Conservation (phyloP, 1,140 invertebrate genomes). For the Mycetomoellerius zeteki region DNA sequence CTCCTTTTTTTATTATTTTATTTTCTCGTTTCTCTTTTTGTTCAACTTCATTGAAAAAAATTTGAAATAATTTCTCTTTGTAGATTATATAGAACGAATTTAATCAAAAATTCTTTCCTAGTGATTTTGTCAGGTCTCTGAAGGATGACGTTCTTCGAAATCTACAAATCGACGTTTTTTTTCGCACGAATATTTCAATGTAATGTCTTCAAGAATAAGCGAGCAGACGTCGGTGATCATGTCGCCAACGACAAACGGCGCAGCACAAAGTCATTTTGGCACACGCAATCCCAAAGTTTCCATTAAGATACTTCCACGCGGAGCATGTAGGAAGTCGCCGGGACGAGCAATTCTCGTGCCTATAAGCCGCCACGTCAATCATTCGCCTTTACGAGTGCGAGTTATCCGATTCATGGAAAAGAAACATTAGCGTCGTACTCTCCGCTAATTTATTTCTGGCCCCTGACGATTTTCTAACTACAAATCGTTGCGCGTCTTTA, state of each 20-base stretch:
- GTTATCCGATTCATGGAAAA: slow-evolving; percentile 75
- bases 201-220: slow-evolving; percentile 51
- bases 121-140: background rate
- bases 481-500: slow-evolving; percentile 68
- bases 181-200: slow-evolving; percentile 48
- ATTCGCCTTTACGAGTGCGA: slow-evolving; percentile 59
- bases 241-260: slow-evolving; percentile 41
- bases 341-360: slow-evolving; percentile 66
- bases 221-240: slow-evolving; percentile 50
- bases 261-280: slow-evolving; percentile 45
- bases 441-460: slow-evolving; percentile 6
- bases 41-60: background rate
- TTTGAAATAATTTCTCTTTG: background rate
- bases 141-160: slow-evolving; percentile 34
- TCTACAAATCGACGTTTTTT: slow-evolving; percentile 17
- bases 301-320: slow-evolving; percentile 50
- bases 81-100: background rate
- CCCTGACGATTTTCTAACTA: slow-evolving; percentile 57
- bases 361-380: slow-evolving; percentile 66
- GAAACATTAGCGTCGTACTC: slow-evolving; percentile 68
- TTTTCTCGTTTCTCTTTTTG: background rate
- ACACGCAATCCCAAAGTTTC: slow-evolving; percentile 64
- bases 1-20: background rate
- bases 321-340: slow-evolving; percentile 25
- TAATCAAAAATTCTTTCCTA: background rate